Percentiles rank a stretch among this genome's conserved stretches.
Evolutionary conservation across 2,113 vertebrate species (phyloP).

Genomic region (Fregata magnificens): DNA sequence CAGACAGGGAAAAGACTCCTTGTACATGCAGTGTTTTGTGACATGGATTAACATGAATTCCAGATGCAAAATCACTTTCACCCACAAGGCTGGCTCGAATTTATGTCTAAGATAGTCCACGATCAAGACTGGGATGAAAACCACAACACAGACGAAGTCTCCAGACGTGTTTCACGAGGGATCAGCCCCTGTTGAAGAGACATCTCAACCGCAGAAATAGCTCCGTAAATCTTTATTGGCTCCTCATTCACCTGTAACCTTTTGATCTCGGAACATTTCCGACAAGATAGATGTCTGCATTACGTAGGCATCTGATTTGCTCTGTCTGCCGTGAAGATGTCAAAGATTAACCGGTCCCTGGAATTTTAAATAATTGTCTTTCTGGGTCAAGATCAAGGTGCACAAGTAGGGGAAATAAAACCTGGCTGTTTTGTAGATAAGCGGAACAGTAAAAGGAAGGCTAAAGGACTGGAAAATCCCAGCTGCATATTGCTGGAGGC

Average conservation of each 20-base stretch:
- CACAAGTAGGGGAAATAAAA: not conserved
- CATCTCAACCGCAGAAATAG: not conserved
- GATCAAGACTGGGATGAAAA: not conserved
- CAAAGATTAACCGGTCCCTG: not conserved
- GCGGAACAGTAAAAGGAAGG: not conserved
- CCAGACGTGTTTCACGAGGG: not conserved
- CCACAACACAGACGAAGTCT: not conserved
- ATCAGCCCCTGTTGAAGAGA: fast-evolving
- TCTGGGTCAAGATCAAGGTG: not conserved
- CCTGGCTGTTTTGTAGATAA: not conserved
- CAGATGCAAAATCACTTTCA: not conserved
- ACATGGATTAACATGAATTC: not conserved
- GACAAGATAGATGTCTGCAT: not conserved
- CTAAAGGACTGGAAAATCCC: not conserved
- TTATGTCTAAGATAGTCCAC: fast-evolving
- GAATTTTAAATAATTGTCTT: not conserved
- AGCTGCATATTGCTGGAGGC: not conserved
- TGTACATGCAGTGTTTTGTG: not conserved
- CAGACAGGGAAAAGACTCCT: not conserved
- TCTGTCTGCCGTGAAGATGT: not conserved
- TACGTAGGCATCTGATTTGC: not conserved
- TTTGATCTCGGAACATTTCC: not conserved
- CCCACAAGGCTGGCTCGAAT: not conserved
- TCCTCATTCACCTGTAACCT: not conserved
- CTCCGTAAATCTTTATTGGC: not conserved